These are phyloP conservation scores for Drosophila mimetica DNA, from an alignment of 2,888 invertebrate species.

Conservation along the genomic window DNA sequence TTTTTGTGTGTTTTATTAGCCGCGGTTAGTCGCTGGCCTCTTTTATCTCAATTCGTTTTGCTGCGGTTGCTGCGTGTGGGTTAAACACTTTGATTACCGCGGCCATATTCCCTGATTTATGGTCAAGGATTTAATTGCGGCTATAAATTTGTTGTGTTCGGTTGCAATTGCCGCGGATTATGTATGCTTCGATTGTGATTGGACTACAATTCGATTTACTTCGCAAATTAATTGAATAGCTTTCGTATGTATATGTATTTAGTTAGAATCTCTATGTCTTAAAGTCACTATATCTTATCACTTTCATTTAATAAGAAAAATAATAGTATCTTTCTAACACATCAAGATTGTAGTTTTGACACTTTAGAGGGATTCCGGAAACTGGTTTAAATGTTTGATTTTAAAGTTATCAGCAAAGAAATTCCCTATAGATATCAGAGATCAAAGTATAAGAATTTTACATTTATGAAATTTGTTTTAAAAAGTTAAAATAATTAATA, in stretches of 20 bases:
- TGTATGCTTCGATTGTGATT: conserved; percentile 37
- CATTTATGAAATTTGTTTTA: too few species aligned
- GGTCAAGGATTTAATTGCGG: conserved; percentile 63
- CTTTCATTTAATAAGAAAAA: not conserved
- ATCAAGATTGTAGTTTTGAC: not conserved
- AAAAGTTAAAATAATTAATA: too few species aligned
- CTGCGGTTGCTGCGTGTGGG: conserved; percentile 33
- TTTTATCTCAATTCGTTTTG: conserved; percentile 63
- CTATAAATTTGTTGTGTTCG: conserved; percentile 61
- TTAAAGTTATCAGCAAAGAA: not conserved
- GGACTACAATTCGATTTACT: conserved; percentile 29
- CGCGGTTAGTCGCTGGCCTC: conserved; percentile 46
- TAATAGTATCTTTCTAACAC: not conserved
- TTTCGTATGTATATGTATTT: not conserved
- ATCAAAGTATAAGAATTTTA: too few species aligned
- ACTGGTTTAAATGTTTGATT: not conserved
- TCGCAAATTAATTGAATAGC: not conserved
- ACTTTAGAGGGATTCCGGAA: not conserved
- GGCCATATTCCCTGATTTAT: conserved; percentile 46
- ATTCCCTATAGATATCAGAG: too few species aligned
- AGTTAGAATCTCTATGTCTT: not conserved
- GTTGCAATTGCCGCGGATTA: conserved; percentile 56
- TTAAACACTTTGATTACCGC: conserved; percentile 55
- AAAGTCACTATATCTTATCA: conserved; percentile 2
- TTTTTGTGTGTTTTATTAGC: conserved; percentile 19